Evolutionary conservation across 2,888 invertebrate species (phyloP).

Genomic region (Pasiphila rectangulata): DNA sequence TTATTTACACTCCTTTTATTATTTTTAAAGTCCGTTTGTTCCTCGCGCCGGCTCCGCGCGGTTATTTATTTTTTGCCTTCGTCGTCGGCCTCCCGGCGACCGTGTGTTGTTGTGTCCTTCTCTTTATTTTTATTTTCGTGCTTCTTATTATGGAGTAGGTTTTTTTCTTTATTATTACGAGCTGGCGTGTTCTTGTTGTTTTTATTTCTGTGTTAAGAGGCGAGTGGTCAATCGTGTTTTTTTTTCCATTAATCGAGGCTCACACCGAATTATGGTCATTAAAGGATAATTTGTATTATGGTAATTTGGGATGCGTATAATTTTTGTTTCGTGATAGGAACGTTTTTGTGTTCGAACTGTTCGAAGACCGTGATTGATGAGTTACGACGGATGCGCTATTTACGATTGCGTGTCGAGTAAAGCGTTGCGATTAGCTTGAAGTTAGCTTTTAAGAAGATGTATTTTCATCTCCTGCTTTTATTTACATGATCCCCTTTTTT

Average conservation of each 20-base stretch:
- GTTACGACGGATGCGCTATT: conserved; percentile 42
- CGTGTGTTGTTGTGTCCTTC: conserved; percentile 79
- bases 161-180: conserved; percentile 75
- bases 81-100: conserved; percentile 74
- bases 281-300: conserved; percentile 81
- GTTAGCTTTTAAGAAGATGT: conserved; percentile 23
- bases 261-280: conserved; percentile 80
- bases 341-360: conserved; percentile 58
- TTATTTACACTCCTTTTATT: conserved; percentile 81
- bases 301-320: conserved; percentile 79
- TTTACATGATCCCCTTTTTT: conserved; percentile 53
- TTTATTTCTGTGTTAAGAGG: conserved; percentile 79
- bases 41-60: conserved; percentile 77
- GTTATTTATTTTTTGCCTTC: conserved; percentile 78
- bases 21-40: conserved; percentile 80
- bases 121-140: conserved; percentile 79
- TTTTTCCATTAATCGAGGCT: conserved; percentile 72
- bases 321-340: conserved; percentile 77
- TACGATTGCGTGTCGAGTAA: conserved; percentile 43
- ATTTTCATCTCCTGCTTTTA: conserved; percentile 28
- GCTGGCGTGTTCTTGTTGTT: conserved; percentile 76
- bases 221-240: conserved; percentile 65
- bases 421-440: conserved; percentile 37
- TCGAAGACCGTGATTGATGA: conserved; percentile 63
- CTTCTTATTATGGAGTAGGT: conserved; percentile 79